A percentile compares a stretch with the other conserved stretches of the same genome.
These are phyloP conservation scores for Meta bourneti DNA, from an alignment of 2,888 invertebrate species.

Conservation along the genomic window DNA sequence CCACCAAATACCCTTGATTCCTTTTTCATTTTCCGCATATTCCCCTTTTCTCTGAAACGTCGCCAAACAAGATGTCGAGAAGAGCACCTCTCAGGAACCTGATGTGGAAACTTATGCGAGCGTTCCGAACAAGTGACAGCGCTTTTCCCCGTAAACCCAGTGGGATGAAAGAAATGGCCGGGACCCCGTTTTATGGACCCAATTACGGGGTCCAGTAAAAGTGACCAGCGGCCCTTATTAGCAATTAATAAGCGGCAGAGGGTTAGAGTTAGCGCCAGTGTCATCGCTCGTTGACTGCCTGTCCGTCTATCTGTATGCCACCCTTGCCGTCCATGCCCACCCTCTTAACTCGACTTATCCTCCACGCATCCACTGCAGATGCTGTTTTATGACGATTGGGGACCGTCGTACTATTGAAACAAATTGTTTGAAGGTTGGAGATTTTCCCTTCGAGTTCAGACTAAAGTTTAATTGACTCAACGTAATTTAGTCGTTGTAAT, in stretches of 20 bases:
- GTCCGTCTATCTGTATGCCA: constrained; percentile 4
- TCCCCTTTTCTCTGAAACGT: neutral
- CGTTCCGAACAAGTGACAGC: neutral
- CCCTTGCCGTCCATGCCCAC: neutral
- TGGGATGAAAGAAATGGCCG: constrained; percentile 3
- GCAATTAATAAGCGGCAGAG: constrained; percentile 64
- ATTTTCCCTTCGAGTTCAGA: no score
- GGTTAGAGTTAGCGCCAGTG: constrained; percentile 17
- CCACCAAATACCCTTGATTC: neutral
- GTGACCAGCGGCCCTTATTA: constrained; percentile 68
- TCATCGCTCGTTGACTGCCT: constrained; percentile 47
- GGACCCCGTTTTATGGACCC: constrained; percentile 53
- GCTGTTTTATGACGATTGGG: constrained; percentile 36
- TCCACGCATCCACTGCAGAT: constrained; percentile 41
- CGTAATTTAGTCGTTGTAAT: no score
- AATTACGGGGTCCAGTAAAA: constrained; percentile 56
- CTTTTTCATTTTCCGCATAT: neutral
- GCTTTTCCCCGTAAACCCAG: neutral
- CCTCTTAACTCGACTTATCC: constrained; percentile 12
- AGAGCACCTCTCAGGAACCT: neutral
- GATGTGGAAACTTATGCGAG: neutral
- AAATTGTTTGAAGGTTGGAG: neutral
- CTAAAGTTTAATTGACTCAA: no score
- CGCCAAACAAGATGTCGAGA: neutral
- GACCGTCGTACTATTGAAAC: neutral